Percentiles rank a stretch among this genome's conserved stretches.
These are phyloP conservation scores for Lichenostomus cassidix DNA, from an alignment of 2,113 vertebrate species.

Conservation along the genomic window DNA sequence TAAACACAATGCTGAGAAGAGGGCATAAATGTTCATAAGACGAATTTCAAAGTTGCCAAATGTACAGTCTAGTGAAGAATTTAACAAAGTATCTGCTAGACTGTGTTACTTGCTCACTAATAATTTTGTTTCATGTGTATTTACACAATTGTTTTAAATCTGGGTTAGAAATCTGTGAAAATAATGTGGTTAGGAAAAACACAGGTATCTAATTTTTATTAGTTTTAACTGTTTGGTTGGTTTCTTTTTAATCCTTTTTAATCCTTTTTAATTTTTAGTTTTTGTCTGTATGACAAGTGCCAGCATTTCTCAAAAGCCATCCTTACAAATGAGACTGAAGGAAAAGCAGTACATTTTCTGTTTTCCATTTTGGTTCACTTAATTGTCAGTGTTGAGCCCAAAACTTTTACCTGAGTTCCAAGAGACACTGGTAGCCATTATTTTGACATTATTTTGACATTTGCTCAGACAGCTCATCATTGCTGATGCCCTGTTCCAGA, in stretches of 20 bases:
- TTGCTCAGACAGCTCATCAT: not conserved
- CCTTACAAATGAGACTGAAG: accelerated
- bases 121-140: not conserved
- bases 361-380: not conserved
- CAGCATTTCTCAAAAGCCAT: not conserved
- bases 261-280: not conserved
- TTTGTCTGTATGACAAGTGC: not conserved
- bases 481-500: accelerated
- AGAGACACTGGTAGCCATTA: not conserved
- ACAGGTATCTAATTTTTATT: not conserved
- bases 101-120: not conserved
- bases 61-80: not conserved
- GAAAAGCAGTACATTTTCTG: not conserved
- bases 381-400: not conserved
- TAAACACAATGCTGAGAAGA: not conserved
- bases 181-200: not conserved
- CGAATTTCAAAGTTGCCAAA: not conserved
- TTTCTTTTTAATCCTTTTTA: not conserved
- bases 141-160: not conserved
- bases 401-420: not conserved
- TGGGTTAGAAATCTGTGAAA: not conserved
- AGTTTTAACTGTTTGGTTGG: accelerated
- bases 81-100: not conserved
- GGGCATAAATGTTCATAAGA: not conserved
- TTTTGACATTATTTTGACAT: not conserved